Base-by-base conservation (phyloP, 2,888 invertebrate species). In the Tillus elongatus region DNA sequence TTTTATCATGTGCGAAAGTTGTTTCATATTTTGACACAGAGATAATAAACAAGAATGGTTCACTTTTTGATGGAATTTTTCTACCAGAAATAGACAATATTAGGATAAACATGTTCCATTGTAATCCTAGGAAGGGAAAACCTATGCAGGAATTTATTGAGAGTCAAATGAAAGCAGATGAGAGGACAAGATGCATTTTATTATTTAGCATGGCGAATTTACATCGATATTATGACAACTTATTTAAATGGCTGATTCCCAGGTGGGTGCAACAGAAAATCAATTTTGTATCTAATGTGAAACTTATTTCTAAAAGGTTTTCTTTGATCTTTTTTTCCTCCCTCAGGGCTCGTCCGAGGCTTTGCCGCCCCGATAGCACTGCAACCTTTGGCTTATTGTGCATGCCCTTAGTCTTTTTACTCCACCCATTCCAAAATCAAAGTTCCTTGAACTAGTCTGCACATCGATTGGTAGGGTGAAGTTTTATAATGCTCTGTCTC, bases 21-120 rank as follows among this genome's bases (percentile, higher is more conserved):
- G 46, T 48, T 11, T 57, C 58, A 14, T 43, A 38, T 32, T 58
- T 58, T 38, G 24, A 41, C 2, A 45, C 37, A 36, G 41, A 47
- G 39, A 30, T 46, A 15, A 9, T 16, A 27, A 15, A 14, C 6
- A 15, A 10, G 13, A 15, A 30, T 30, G 42, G 39, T 9, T 41
- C 47, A 10, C 40, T 51, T 30, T 54, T 57, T 38, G 56, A 55
- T 46, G 53, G 56, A 11, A 40, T 56, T 11, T 49, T 59, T 36
- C 39, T 60, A 15, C 59, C 60, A 30, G 43, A 51, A 43, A 58
- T 60, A 36, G 56, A 54, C 14, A 50, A 53, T 27, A 49, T 59
- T 29, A 47, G 47, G 35, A 52, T 50, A 13, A 40, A 47, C 13
- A 49, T 55, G 51, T 56, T 58, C 37, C 48, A 55, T 31, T 51